Evolutionary conservation across 2,113 vertebrate genomes (phyloP).

Genomic region (Ranitomeya imitator): DNA sequence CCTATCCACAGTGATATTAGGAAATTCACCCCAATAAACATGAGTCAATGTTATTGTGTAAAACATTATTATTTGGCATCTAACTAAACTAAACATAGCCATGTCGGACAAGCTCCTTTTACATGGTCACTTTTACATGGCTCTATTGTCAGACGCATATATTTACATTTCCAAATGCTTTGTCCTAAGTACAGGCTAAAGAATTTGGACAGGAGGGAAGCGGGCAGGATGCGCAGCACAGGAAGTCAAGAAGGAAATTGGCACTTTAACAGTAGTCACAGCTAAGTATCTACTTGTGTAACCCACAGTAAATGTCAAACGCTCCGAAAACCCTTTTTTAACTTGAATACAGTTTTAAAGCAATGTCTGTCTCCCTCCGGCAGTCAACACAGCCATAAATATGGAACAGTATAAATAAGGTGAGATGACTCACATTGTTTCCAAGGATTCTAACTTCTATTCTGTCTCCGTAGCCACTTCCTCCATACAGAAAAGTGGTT

Average conservation of each 20-base stretch:
- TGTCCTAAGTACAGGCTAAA: background rate
- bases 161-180: background rate
- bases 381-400: background rate
- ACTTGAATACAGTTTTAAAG: background rate
- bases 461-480: too few species aligned
- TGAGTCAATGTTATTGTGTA: background rate
- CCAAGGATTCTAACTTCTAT: too few species aligned
- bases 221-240: constrained; percentile 27
- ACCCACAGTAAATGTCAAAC: background rate
- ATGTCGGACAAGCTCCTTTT: background rate
- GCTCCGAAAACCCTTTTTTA: background rate
- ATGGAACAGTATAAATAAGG: too few species aligned
- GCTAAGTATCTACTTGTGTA: constrained; percentile 1
- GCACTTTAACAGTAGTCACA: constrained; percentile 26
- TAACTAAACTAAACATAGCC: too few species aligned
- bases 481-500: too few species aligned
- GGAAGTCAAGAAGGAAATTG: constrained; percentile 15
- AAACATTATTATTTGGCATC: too few species aligned
- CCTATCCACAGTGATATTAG: background rate
- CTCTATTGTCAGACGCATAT: background rate
- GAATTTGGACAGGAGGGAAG: constrained; percentile 44
- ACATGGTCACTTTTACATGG: background rate
- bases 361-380: background rate
- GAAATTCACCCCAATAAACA: background rate
- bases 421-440: too few species aligned